A percentile compares a stretch with the other conserved stretches of the same genome.
phyloP scores from a whole-genome alignment of 1,140 invertebrate species.

The Macrosteles quadrilineatus region DNA sequence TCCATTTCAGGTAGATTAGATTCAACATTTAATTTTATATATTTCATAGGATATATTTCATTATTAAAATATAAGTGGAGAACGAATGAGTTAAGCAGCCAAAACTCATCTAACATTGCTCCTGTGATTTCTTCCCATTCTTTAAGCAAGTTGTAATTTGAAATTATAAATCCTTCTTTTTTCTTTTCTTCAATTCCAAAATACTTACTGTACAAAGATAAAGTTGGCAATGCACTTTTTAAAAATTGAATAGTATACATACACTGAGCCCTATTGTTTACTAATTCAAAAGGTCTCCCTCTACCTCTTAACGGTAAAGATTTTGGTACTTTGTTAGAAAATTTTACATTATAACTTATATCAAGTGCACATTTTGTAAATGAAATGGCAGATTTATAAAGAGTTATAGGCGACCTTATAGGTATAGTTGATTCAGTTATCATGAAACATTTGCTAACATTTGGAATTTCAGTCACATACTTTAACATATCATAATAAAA shows the following conservation, averaged over 20 bases:
- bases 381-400: neutral
- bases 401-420: neutral
- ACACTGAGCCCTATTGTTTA: conserved; percentile 4
- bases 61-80: too few relatives aligned
- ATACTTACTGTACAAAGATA: neutral
- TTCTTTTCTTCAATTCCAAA: neutral
- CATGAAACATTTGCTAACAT: neutral
- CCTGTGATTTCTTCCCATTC: neutral
- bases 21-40: too few relatives aligned
- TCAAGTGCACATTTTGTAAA: neutral
- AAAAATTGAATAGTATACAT: neutral
- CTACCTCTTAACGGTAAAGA: neutral
- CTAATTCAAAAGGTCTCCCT: neutral
- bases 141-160: neutral
- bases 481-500: conserved; percentile 9
- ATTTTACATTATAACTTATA: conserved; percentile 11
- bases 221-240: neutral
- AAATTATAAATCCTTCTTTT: neutral
- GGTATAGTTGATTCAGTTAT: conserved; percentile 1
- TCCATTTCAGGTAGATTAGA: too few relatives aligned
- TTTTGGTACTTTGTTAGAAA: neutral
- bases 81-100: neutral
- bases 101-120: neutral
- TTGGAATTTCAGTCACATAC: neutral
- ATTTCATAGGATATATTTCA: too few relatives aligned